Evolutionary conservation across 2,888 invertebrate species (phyloP).

Genomic region (Oscheius sp.): DNA sequence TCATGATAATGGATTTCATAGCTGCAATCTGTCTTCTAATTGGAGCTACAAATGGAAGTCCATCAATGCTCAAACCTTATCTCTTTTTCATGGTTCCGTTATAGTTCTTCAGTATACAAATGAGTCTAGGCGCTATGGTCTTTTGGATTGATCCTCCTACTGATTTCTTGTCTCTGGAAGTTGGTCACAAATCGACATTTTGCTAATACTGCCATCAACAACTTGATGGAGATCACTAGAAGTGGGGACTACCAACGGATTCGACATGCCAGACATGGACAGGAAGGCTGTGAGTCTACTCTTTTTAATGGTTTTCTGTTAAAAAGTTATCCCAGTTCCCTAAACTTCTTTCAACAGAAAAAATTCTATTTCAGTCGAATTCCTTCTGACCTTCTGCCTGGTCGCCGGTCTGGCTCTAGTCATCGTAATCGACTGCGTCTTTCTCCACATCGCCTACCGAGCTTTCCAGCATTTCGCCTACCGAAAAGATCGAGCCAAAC

Average conservation of each 20-base stretch:
- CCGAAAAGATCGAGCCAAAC: constrained; percentile 49
- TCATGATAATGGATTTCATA: constrained; percentile 52
- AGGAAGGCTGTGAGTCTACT: constrained; percentile 24
- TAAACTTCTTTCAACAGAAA: neutral
- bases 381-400: constrained; percentile 84
- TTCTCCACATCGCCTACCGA: constrained; percentile 55
- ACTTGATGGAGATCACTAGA: constrained; percentile 28
- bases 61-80: constrained; percentile 56
- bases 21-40: constrained; percentile 48
- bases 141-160: constrained; percentile 46
- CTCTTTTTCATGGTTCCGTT: constrained; percentile 54
- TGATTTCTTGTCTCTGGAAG: constrained; percentile 49
- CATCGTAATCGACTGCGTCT: constrained; percentile 54
- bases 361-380: constrained; percentile 72
- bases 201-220: constrained; percentile 15
- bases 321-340: neutral
- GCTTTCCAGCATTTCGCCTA: constrained; percentile 52
- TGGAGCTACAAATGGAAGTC: constrained; percentile 53
- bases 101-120: neutral
- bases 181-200: constrained; percentile 38
- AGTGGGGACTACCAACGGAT: constrained; percentile 18
- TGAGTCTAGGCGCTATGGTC: constrained; percentile 47
- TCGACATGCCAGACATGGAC: constrained; percentile 28
- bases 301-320: no score
- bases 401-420: constrained; percentile 85